phyloP scores from a whole-genome alignment of 2,888 invertebrate species.

The Helleia helle region DNA sequence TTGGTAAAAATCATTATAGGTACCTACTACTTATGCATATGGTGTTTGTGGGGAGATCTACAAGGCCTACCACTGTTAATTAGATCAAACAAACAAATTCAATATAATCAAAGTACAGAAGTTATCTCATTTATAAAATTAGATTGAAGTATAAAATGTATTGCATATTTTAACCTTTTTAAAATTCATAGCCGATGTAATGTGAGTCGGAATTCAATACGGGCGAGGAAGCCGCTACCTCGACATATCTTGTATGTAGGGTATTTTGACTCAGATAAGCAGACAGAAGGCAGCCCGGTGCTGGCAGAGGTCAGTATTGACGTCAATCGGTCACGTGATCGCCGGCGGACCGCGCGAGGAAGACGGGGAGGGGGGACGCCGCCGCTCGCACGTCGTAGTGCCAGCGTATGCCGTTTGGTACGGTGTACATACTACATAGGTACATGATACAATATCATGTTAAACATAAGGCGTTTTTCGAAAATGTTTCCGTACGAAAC shows the following conservation, averaged over 20 bases:
- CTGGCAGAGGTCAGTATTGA: constrained; percentile 80
- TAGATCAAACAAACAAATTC: no score
- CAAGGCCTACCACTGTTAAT: no score
- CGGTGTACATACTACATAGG: no score
- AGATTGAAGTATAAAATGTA: no score
- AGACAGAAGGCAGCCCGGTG: constrained; percentile 50
- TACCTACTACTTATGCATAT: no score
- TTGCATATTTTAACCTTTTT: no score
- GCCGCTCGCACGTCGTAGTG: not conserved
- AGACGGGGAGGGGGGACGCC: not conserved
- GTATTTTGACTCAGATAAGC: constrained; percentile 62
- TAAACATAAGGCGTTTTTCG: not conserved
- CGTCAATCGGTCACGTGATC: constrained; percentile 81
- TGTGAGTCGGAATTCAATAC: constrained; percentile 14
- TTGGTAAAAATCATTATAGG: no score
- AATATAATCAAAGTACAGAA: no score
- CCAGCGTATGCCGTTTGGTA: not conserved
- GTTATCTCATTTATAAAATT: no score
- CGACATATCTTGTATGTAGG: constrained; percentile 34
- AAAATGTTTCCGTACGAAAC: not conserved
- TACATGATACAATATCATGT: not conserved
- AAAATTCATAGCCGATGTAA: no score
- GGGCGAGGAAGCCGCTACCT: constrained; percentile 22
- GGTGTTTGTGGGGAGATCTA: no score
- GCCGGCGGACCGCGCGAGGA: constrained; percentile 14